Evolutionary conservation across 2,113 vertebrate species (phyloP), one percentile per base, ranked within the genome.

Genomic region (Bufo bufo): DNA sequence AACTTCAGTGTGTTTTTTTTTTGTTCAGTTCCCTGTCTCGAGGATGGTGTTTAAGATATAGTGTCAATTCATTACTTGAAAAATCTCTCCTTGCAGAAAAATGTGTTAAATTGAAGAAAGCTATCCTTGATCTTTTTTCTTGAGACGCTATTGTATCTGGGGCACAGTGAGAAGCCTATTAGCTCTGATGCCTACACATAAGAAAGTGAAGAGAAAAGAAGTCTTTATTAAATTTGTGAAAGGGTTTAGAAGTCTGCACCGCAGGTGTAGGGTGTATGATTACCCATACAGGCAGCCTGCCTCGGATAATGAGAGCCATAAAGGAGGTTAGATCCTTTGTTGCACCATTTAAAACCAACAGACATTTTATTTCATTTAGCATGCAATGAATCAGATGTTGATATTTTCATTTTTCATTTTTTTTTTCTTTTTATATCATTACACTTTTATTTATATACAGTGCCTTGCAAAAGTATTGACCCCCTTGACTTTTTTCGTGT

Each of bases 91-190:
- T 90, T 77, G 74, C 49, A 45, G 61, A 89, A 85, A 87, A 84
- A 19, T 90, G 13, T 52, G 89, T 82, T 65, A 85, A 86, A 86
- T 87, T 90, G 56, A 93, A 92, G 74, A 89, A 85, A 75, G 90
- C 89, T 93, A 89, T 58, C 9, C 19, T 90, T 92, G 91, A 91
- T 93, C 90, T 91, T 72, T 74, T 72, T 75, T 91, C 61, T 84
- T 77, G 80, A 88, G 87, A 88, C 58, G 7, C 87, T 84, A 85
- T 88, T 90, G 89, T 85, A 85, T 90, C 88, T 91, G 75, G 87
- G 85, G 87, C 74, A 20, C 91, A 90, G 90, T 87, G 84, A 89
- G 90, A 91, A 91, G 81, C 83, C 83, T 90, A 91, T 91, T 91
- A 92, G 81, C 61, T 90, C 65, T 85, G 90, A 93, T 83, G 71